Percentiles rank a stretch among this genome's conserved stretches.
Evolutionary conservation across 2,113 vertebrate species (phyloP).

Genomic region (Crotalus horridus): DNA sequence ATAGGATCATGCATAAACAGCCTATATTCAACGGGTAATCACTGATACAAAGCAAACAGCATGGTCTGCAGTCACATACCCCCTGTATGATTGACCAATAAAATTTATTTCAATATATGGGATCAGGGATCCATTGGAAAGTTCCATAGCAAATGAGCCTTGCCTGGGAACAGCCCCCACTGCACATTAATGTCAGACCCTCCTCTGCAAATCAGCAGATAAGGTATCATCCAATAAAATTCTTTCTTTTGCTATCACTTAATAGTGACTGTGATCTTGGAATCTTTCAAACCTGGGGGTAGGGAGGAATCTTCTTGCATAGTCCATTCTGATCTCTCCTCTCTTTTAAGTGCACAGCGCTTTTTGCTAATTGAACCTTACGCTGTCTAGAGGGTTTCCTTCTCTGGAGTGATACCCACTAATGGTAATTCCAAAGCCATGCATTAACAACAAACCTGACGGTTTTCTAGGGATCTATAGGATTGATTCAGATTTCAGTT

Average conservation of each 20-base stretch:
- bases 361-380: not conserved
- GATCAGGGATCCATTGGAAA: not conserved
- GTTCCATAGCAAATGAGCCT: not conserved
- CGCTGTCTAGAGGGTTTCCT: not conserved
- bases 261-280: not conserved
- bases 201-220: not conserved
- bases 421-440: not conserved
- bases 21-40: not conserved
- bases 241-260: not conserved
- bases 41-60: not conserved
- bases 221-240: not conserved
- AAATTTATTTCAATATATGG: not conserved
- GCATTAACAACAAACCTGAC: not conserved
- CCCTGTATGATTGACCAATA: not conserved
- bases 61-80: not conserved
- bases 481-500: not conserved
- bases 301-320: not conserved
- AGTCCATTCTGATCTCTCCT: not conserved
- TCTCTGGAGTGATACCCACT: not conserved
- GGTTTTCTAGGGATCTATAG: not conserved
- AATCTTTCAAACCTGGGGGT: not conserved
- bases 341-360: not conserved
- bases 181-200: too few species aligned
- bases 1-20: not conserved
- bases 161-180: not conserved